Percentiles rank a stretch among this genome's conserved stretches.
Evolutionary conservation across 2,797 vertebrate species (phyloP).

Genomic region (Crocidura indochinensis): DNA sequence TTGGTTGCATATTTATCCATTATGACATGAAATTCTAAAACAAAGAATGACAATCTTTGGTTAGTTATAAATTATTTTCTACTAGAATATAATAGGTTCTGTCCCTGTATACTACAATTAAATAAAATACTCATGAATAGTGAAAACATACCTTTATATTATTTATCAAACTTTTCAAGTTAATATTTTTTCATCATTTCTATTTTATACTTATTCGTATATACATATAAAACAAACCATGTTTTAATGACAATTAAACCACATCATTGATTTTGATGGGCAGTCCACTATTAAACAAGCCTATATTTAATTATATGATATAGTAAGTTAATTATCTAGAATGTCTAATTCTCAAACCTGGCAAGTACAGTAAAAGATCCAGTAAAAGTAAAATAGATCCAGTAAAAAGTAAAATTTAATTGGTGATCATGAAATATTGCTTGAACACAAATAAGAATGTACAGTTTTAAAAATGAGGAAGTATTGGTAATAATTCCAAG

Average conservation of each 20-base stretch:
- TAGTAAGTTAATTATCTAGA: constrained; percentile 38
- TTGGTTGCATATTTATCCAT: background rate
- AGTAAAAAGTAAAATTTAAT: background rate
- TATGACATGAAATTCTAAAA: constrained; percentile 6
- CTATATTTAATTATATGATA: constrained; percentile 51
- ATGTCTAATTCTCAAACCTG: constrained; percentile 24
- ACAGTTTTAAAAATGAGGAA: background rate
- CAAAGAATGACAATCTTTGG: background rate
- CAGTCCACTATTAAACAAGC: background rate
- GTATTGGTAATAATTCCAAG: background rate
- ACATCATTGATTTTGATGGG: constrained; percentile 39
- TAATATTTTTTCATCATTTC: background rate
- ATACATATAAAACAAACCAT: background rate
- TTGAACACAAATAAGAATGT: background rate
- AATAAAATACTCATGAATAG: background rate
- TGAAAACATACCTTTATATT: background rate
- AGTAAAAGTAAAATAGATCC: too few relatives aligned
- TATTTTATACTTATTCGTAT: background rate
- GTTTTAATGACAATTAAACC: constrained; percentile 4
- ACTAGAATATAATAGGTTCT: background rate
- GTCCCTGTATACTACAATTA: background rate
- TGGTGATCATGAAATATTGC: background rate
- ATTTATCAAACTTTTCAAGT: background rate
- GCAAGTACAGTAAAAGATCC: constrained; percentile 35
- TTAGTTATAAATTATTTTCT: background rate